phyloP scores from a whole-genome alignment of 1,140 invertebrate genomes.

The Drosophila obscura region DNA sequence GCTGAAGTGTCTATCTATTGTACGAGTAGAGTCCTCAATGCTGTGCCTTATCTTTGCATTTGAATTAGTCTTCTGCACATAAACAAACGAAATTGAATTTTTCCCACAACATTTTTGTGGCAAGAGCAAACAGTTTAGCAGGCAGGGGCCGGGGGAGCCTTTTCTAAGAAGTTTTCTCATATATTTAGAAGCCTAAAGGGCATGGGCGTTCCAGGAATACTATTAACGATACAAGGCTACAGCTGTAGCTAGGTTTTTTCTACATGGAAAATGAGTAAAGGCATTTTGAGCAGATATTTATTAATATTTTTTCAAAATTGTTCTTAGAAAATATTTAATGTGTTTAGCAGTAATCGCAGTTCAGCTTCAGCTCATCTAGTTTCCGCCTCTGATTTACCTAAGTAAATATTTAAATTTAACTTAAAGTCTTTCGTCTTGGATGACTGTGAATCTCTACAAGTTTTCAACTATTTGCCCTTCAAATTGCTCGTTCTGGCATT shows the following conservation, averaged over 20 bases:
- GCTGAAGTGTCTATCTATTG: constrained; percentile 62
- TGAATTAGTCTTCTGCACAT: constrained; percentile 67
- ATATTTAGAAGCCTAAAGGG: constrained; percentile 21
- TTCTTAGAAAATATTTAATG: too few relatives aligned
- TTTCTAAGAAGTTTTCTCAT: constrained; percentile 8
- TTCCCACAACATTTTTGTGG: constrained; percentile 35
- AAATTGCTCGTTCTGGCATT: constrained; percentile 11
- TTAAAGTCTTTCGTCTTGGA: too few relatives aligned
- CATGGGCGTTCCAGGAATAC: constrained; percentile 5
- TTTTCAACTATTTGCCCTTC: constrained; percentile 3
- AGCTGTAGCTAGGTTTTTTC: too few relatives aligned
- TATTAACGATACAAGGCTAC: background rate
- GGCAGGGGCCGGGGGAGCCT: too few relatives aligned
- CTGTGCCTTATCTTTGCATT: constrained; percentile 77
- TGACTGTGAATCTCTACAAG: background rate
- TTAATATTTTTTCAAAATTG: too few relatives aligned
- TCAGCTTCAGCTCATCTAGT: too few relatives aligned
- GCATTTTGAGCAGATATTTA: too few relatives aligned
- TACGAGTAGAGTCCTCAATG: constrained; percentile 30
- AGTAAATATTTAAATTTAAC: too few relatives aligned
- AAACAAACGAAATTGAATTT: constrained; percentile 78
- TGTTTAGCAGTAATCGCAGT: too few relatives aligned
- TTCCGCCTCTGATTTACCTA: too few relatives aligned
- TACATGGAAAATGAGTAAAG: too few relatives aligned
- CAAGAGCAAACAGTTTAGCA: constrained; percentile 3